phyloP scores from a whole-genome alignment of 2,888 invertebrate genomes.

The Ormyrus labotus region DNA sequence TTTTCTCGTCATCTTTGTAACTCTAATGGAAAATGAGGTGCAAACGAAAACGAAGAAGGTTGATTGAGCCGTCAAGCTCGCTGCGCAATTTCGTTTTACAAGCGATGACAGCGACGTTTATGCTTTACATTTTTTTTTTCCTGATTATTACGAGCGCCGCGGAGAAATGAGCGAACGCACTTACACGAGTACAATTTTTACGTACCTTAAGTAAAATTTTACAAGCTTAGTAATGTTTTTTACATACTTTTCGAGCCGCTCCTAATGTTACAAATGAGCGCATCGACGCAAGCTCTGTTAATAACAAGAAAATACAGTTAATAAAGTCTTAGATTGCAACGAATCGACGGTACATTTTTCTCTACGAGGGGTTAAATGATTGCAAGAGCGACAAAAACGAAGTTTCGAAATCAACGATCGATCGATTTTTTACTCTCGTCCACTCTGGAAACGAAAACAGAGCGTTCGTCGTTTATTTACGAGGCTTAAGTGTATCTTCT shows the following conservation, averaged over 20 bases:
- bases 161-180: constrained; percentile 9
- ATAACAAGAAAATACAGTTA: constrained; percentile 13
- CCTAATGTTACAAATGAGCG: constrained; percentile 24
- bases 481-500: constrained; percentile 31
- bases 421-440: not conserved
- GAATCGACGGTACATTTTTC: not conserved
- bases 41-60: not conserved
- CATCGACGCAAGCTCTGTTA: constrained; percentile 7
- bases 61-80: not conserved
- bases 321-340: constrained; percentile 17
- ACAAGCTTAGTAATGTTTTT: constrained; percentile 12
- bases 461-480: constrained; percentile 9
- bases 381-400: not conserved
- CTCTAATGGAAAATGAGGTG: not conserved
- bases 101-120: not conserved
- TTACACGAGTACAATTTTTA: constrained; percentile 13
- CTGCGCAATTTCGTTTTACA: not conserved
- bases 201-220: constrained; percentile 33
- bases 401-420: not conserved
- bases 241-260: not conserved
- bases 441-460: not conserved
- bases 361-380: not conserved
- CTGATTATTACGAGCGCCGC: not conserved
- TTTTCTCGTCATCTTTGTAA: constrained; percentile 10
- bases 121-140: not conserved